Conservation (phyloP, 1,140 invertebrate species). For the Idris sp. region DNA sequence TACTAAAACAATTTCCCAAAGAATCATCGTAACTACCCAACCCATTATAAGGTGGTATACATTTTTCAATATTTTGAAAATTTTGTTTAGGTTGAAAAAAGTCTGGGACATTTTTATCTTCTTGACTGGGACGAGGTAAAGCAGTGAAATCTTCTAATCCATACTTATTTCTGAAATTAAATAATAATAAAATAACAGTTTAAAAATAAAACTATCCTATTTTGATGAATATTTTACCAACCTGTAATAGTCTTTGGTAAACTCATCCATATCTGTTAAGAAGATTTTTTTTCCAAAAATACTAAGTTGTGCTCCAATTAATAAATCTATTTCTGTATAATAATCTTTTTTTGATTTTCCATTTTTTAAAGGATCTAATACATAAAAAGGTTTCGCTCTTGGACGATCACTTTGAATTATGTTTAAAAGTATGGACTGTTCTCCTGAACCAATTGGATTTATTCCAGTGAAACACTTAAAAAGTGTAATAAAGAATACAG, state of each 20-base stretch:
- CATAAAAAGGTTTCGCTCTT: constrained; percentile 80
- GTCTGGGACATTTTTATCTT: constrained; percentile 69
- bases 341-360: constrained; percentile 78
- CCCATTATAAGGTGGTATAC: constrained; percentile 92
- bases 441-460: constrained; percentile 80
- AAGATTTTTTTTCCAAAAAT: constrained; percentile 89
- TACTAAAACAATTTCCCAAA: constrained; percentile 87
- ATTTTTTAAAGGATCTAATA: constrained; percentile 80
- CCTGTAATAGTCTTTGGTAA: constrained; percentile 92
- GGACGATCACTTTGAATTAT: constrained; percentile 81
- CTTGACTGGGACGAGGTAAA: constrained; percentile 75
- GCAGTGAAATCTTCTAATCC: constrained; percentile 81
- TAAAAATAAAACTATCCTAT: background rate
- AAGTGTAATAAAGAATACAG: too few relatives aligned
- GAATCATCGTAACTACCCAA: constrained; percentile 93
- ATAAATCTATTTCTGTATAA: constrained; percentile 86
- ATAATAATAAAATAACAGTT: constrained; percentile 2
- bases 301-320: constrained; percentile 87
- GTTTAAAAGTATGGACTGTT: constrained; percentile 83
- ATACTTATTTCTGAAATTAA: constrained; percentile 72
- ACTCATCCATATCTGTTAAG: constrained; percentile 90
- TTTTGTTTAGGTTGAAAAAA: constrained; percentile 65
- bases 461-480: constrained; percentile 76
- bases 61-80: too few relatives aligned
- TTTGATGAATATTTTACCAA: too few relatives aligned